These are phyloP conservation scores for Stichodactyla mertensii DNA, from an alignment of 64 coral and sea anemone genomes.

Conservation along the genomic window DNA sequence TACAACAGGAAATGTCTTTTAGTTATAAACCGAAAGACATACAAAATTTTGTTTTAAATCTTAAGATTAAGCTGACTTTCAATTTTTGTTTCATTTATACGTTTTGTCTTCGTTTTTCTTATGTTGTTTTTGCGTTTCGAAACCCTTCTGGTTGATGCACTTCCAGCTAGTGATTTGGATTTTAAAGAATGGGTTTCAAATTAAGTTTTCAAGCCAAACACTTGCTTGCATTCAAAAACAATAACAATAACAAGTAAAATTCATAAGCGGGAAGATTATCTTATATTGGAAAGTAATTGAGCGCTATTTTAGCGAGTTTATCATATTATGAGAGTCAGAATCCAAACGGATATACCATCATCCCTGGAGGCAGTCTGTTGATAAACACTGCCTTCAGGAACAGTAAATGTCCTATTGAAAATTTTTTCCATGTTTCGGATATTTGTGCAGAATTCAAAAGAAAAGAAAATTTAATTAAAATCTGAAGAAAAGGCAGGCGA, in stretches of 20 bases:
- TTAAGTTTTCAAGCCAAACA: neutral
- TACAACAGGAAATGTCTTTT: neutral
- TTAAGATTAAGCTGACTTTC: too few species aligned
- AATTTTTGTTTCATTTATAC: too few species aligned
- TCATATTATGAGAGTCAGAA: constrained; percentile 4
- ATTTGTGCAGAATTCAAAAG: neutral
- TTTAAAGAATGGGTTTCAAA: neutral
- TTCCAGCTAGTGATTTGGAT: neutral
- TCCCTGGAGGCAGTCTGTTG: neutral
- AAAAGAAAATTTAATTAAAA: constrained; percentile 1
- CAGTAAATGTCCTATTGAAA: neutral
- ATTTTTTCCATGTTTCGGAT: neutral
- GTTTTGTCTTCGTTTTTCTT: too few species aligned
- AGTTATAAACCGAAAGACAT: neutral
- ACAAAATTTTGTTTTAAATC: neutral
- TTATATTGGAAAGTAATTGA: constrained; percentile 25
- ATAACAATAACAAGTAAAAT: neutral
- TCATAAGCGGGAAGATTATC: constrained; percentile 14
- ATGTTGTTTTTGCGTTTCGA: too few species aligned
- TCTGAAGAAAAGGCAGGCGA: neutral
- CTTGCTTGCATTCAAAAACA: neutral
- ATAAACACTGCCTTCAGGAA: neutral
- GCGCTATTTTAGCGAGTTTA: constrained; percentile 17
- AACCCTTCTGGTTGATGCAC: neutral
- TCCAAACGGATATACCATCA: constrained; percentile 9